Percentiles rank a stretch among this genome's conserved stretches.
These are phyloP conservation scores for Sula dactylatra DNA, from an alignment of 2,113 vertebrate genomes.

Conservation along the genomic window DNA sequence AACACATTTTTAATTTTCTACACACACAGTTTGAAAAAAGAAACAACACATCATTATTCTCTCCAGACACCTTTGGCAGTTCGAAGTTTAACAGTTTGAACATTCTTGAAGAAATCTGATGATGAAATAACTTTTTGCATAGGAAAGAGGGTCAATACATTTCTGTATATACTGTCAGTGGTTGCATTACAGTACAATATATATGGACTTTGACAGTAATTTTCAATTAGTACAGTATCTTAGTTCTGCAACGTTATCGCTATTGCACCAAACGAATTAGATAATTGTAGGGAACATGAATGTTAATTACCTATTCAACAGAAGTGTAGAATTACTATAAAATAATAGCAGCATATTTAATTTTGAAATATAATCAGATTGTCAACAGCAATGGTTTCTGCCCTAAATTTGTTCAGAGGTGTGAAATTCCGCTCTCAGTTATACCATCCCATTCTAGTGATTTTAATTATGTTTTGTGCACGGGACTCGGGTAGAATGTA, in stretches of 20 bases:
- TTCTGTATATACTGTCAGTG: conserved; percentile 13
- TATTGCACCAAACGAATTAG: not conserved
- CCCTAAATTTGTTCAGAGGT: not conserved
- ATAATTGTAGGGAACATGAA: not conserved
- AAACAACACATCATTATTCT: conserved; percentile 16
- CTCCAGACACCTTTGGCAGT: conserved; percentile 13
- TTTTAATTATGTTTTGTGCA: not conserved
- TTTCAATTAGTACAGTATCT: not conserved
- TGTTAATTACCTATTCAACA: not conserved
- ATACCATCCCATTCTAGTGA: not conserved
- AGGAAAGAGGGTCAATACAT: conserved; percentile 32
- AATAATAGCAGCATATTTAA: not conserved
- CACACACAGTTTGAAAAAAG: conserved; percentile 35
- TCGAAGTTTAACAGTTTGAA: conserved; percentile 51
- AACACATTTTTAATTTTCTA: conserved; percentile 19
- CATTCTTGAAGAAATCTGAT: conserved; percentile 28
- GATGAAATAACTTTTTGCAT: conserved; percentile 55
- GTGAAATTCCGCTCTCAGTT: not conserved
- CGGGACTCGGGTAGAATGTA: not conserved
- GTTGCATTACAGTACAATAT: not conserved
- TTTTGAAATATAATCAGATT: not conserved
- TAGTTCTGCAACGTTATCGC: not conserved
- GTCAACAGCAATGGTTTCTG: not conserved
- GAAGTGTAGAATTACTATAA: not conserved
- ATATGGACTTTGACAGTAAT: not conserved